Evolutionary conservation across 2,888 invertebrate genomes (phyloP), one percentile per base, ranked within the genome.

Genomic region (Apotomis betuletana): DNA sequence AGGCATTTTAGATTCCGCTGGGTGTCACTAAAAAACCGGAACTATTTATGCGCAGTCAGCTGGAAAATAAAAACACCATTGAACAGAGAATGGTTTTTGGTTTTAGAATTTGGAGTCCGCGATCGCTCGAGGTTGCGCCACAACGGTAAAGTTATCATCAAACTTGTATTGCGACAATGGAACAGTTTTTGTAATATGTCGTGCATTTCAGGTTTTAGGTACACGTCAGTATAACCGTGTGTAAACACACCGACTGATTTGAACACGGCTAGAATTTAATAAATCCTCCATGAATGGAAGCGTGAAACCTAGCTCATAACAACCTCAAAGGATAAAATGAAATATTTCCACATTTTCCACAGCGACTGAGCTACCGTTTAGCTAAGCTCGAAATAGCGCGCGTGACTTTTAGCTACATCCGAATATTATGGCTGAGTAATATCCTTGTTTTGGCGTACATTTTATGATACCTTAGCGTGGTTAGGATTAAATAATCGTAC

Each of bases 251-350:
- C 59, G 41, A 64, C 59, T 64, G 57, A 49, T 62, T 55, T 49
- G 46, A 49, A 46, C 15, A 46, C 49, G 38, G 55, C 80, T 81
- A 78, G 81, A 81, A 87, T 87, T 88, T 86, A 87, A 88, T 89
- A 87, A 87, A 88, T 89, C 85, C 83, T 80, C 79, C 75, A 70
- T 84, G 84, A 85, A 84, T 84, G 80, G 81, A 74, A 75, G 57
- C 75, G 74, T 80, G 80, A 83, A 81, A 82, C 81, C 81, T 83
- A 83, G 84, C 85, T 85, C 87, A 85, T 84, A 87, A 86, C 83
- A 83, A 81, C 78, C 74, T 80, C 79, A 81, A 84, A 81, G 82
- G 83, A 85, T 85, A 80, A 85, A 84, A 85, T 81, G 81, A 81
- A 83, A 85, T 85, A 83, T 86, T 85, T 67, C 49, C 60, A 15